Evolutionary conservation across 1,140 invertebrate genomes (phyloP), one percentile per base, ranked within the genome.

Genomic region (Coptotermes formosanus): DNA sequence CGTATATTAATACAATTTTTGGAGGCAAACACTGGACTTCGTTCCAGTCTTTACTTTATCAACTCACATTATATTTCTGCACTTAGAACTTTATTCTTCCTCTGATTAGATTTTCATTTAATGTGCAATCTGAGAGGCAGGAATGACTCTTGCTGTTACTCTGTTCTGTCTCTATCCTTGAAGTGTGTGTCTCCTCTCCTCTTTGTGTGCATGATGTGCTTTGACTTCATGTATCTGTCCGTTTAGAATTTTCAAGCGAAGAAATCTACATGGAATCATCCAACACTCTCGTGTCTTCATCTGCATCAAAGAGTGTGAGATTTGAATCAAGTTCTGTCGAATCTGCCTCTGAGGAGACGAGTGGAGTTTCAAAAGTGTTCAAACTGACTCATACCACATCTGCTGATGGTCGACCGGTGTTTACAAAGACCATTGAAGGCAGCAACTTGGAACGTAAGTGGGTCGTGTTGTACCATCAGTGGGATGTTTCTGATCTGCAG

Each of bases 381-480:
- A 86, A 91, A 87, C 90, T 91, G 90, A 90, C 90, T 90, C 90
- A 89, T 87, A 88, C 86, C 81, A 75, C 64, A 55, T 81, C 85
- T 44, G 64, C 75, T 30, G 85, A 87, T 48, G 86, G 86, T 14
- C 83, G 85, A n/a, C 95, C 96, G 0, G 91, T 93, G 43, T 96
- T 97, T 88, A 91, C 92, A 21, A 95, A 95, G 90, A 95, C 95
- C 21, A 92, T 96, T 84, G 93, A 95, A 90, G 95, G 96, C 88
- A 93, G 93, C 86, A 95, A 92, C 89, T 93, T 96, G 87, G 94
- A 96, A 93, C 95, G 96, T 97, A 93, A 96, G 96, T 94, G 89
- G 38, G 59, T 69, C 9, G 38, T 23, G 1, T 52, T 85, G 25
- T 48, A 85, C 30, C 59, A 25, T 8, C 45, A 25, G 21, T 32